These are phyloP conservation scores for Belgica antarctica DNA, from an alignment of 2,888 invertebrate species.

Conservation along the genomic window DNA sequence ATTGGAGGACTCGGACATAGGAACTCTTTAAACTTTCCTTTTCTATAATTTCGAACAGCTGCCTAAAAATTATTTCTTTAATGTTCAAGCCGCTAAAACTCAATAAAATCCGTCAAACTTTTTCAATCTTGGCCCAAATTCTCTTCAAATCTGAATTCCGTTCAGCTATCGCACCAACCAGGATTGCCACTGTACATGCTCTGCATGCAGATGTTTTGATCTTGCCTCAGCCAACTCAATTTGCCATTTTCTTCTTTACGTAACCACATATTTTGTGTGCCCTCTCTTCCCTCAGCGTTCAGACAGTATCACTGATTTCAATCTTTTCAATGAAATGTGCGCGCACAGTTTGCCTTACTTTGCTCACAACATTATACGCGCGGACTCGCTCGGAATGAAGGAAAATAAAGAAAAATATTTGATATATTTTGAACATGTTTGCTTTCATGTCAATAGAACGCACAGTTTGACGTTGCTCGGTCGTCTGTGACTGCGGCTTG, in stretches of 20 bases:
- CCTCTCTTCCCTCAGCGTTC: neutral
- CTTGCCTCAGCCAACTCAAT: neutral
- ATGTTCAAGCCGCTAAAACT: too few species aligned
- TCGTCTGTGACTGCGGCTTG: too few species aligned
- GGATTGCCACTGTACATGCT: neutral
- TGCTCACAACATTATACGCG: slow-evolving; percentile 24
- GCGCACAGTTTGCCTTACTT: slow-evolving; percentile 14
- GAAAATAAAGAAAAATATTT: slow-evolving; percentile 15
- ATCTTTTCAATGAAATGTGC: slow-evolving; percentile 37
- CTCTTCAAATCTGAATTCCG: neutral
- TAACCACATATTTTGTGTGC: slow-evolving; percentile 19
- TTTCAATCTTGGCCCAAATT: too few species aligned
- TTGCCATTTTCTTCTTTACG: neutral
- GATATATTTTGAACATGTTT: slow-evolving; percentile 33
- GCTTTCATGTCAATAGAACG: slow-evolving; percentile 39
- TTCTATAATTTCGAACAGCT: too few species aligned
- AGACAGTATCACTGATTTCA: slow-evolving; percentile 42
- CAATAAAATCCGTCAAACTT: too few species aligned
- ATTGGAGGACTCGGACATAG: too few species aligned
- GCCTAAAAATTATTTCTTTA: too few species aligned
- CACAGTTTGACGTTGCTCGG: slow-evolving; percentile 24
- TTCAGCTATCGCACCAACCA: neutral
- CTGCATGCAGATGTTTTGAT: slow-evolving; percentile 36
- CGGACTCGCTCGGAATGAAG: slow-evolving; percentile 18
- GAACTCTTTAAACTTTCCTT: too few species aligned